Base-by-base conservation (phyloP, 2,797 vertebrate species). In the Gila robusta region DNA sequence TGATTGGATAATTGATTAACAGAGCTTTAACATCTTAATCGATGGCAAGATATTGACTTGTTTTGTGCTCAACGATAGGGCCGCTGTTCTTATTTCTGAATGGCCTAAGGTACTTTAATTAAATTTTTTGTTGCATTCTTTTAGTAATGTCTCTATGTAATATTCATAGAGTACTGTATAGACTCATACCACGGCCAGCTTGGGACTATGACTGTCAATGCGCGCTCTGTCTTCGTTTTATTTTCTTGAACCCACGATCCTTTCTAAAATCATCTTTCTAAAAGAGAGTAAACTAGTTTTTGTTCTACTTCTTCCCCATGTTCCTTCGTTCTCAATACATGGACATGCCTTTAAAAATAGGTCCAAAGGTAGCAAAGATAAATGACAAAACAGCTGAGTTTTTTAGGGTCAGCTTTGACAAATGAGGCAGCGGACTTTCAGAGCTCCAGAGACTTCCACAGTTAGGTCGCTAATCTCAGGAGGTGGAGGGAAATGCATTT, bases 351-450 rank as follows among this genome's bases (percentile, higher is more conserved):
- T 66, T 91, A 90, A 86, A 92, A 91, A 90, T 91, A 90, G 86
- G 81, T 83, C 81, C 79, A 85, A 86, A 85, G 84, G 85, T 62
- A 79, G 79, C 62, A 82, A 91, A 89, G 91, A 91, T 82, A 85
- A 89, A 90, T 92, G 64, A 85, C 82, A 87, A 71, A 88, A 80
- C 73, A 73, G 87, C 66, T 87, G 90, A 89, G 88, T 81, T 90
- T 94, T 95, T 94, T 91, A 91, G 94, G 94, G 94, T 94, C 93
- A 93, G 89, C 94, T 62, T 94, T 96, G 95, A 96, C 93, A 95
- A 96, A 96, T 94, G 93, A 94, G 94, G 92, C 93, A 92, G 90
- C 90, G 7, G 93, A 92, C 92, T 93, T 92, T 32, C 56, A 73
- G 90, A 80, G 88, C 94, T 93, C 93, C 70, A 80, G 95, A 94